Evolutionary conservation across 2,797 vertebrate species (phyloP).

Genomic region (Rhynchonycteris naso): DNA sequence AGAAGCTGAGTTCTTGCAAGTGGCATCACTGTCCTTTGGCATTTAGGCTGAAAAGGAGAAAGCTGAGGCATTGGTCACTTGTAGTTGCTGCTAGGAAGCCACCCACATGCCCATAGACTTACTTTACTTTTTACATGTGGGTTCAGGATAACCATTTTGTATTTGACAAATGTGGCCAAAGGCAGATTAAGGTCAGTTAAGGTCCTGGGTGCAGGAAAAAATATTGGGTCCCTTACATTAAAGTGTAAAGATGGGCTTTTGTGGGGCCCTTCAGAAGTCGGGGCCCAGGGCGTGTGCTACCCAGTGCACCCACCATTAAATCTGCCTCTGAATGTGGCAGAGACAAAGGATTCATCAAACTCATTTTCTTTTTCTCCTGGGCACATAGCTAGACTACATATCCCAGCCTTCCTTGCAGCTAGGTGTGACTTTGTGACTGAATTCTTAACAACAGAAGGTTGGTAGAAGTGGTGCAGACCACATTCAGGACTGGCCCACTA

Average conservation of each 20-base stretch:
- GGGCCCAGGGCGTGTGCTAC: too few relatives aligned
- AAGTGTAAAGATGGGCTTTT: too few relatives aligned
- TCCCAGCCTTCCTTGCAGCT: neutral
- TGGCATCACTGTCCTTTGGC: neutral
- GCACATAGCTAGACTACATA: neutral
- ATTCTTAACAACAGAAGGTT: neutral
- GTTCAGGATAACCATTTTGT: neutral
- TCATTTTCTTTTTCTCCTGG: neutral
- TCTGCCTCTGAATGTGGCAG: too few relatives aligned
- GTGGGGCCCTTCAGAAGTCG: too few relatives aligned
- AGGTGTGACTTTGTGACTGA: neutral
- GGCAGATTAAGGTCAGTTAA: too few relatives aligned
- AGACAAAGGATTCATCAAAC: neutral
- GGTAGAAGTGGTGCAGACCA: neutral
- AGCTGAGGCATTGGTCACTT: neutral
- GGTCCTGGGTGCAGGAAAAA: too few relatives aligned
- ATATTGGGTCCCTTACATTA: too few relatives aligned
- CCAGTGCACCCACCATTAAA: too few relatives aligned
- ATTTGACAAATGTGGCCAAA: neutral
- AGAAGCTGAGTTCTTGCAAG: neutral
- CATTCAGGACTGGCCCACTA: neutral
- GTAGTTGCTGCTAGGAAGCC: neutral
- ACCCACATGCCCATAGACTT: neutral
- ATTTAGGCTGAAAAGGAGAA: neutral
- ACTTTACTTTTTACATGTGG: neutral